phyloP scores from a whole-genome alignment of 2,888 invertebrate species.

The Hedya salicella region DNA sequence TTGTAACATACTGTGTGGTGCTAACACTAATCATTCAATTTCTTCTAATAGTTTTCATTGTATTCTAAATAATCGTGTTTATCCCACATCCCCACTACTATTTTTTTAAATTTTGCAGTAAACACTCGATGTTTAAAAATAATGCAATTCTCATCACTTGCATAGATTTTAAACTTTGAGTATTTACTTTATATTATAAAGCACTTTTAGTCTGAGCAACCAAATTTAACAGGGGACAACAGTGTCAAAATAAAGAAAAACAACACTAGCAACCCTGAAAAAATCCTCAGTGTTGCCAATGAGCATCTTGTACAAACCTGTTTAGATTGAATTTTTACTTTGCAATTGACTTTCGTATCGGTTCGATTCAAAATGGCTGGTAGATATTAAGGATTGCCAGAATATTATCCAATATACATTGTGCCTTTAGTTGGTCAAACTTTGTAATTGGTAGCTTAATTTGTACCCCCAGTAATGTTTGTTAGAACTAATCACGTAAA shows the following conservation, averaged over 20 bases:
- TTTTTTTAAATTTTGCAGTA: not conserved
- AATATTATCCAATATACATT: not conserved
- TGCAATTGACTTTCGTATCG: too few species aligned
- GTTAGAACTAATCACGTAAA: slow-evolving; percentile 44
- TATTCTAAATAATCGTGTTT: slow-evolving; percentile 17
- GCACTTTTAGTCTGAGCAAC: not conserved
- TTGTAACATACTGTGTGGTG: not conserved
- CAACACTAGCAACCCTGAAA: too few species aligned
- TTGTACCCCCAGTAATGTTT: slow-evolving; percentile 54
- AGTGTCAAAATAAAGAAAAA: too few species aligned
- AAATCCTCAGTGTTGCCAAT: too few species aligned
- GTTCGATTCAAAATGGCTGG: too few species aligned
- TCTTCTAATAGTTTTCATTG: not conserved
- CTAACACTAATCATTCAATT: not conserved
- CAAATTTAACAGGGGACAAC: not conserved
- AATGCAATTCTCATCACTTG: not conserved
- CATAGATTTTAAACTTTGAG: not conserved
- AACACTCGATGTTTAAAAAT: not conserved
- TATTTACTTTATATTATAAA: not conserved
- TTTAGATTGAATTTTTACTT: too few species aligned
- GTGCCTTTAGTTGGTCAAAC: not conserved
- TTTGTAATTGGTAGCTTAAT: slow-evolving; percentile 71
- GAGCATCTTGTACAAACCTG: too few species aligned
- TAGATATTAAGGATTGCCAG: too few species aligned
- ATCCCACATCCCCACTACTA: slow-evolving; percentile 8